A percentile compares a stretch with the other conserved stretches of the same genome.
These are phyloP conservation scores for Leptinotarsa texana DNA, from an alignment of 1,140 invertebrate genomes.

Conservation along the genomic window DNA sequence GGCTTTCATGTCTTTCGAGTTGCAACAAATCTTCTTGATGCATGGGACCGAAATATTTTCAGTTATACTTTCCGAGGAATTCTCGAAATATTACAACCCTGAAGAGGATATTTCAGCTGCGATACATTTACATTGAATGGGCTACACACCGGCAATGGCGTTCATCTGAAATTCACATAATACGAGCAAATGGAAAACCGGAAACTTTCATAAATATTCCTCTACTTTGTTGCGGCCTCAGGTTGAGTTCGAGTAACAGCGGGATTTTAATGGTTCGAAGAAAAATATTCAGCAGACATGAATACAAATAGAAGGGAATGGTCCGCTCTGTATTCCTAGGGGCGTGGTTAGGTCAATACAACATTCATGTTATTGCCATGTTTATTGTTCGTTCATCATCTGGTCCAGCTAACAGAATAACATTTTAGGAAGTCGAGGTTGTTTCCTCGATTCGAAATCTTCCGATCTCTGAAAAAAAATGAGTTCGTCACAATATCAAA, in stretches of 20 bases:
- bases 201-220: constrained; percentile 19
- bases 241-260: constrained; percentile 15
- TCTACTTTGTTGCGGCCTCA: constrained; percentile 17
- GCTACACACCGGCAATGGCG: constrained; percentile 15
- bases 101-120: constrained; percentile 7
- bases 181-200: constrained; percentile 19
- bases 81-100: constrained; percentile 12
- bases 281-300: constrained; percentile 8
- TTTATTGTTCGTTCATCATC: constrained; percentile 3
- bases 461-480: too few relatives aligned
- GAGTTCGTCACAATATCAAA: too few relatives aligned
- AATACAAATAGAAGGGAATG: constrained; percentile 5
- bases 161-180: constrained; percentile 17
- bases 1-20: not conserved
- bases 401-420: not conserved
- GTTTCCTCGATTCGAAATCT: too few relatives aligned
- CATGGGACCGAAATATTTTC: constrained; percentile 9
- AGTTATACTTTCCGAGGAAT: not conserved
- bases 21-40: constrained; percentile 1
- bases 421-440: too few relatives aligned
- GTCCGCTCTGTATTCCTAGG: not conserved
- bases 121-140: constrained; percentile 19
- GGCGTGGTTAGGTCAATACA: not conserved
- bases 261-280: constrained; percentile 12
- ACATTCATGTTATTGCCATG: not conserved